Conservation (phyloP, 2,888 invertebrate genomes). For the Brachyptera risi region DNA sequence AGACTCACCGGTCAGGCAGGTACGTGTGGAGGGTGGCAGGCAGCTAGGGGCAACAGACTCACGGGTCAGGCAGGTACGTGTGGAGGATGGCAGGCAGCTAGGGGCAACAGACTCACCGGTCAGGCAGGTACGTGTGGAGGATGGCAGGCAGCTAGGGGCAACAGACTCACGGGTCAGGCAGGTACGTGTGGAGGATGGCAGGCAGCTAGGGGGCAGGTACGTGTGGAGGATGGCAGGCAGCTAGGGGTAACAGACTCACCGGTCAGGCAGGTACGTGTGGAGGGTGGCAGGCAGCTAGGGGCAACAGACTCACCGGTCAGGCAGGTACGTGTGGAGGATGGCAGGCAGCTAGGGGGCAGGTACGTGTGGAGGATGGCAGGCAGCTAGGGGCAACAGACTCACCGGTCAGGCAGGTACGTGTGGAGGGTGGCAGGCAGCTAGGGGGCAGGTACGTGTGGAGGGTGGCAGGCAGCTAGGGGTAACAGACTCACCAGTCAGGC, state of each 20-base stretch:
- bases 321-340: constrained; percentile 84
- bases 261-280: constrained; percentile 82
- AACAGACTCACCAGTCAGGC: constrained; percentile 54
- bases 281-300: too few relatives aligned
- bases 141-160: too few relatives aligned
- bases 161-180: constrained; percentile 58
- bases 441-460: constrained; percentile 89
- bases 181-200: constrained; percentile 86
- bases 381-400: too few relatives aligned
- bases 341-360: constrained; percentile 80
- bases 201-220: constrained; percentile 80
- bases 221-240: constrained; percentile 90
- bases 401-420: constrained; percentile 73
- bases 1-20: constrained; percentile 58
- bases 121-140: constrained; percentile 84
- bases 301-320: constrained; percentile 51
- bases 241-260: too few relatives aligned
- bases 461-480: too few relatives aligned
- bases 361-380: constrained; percentile 91
- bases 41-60: too few relatives aligned
- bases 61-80: constrained; percentile 73
- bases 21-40: constrained; percentile 91
- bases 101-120: constrained; percentile 43
- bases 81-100: constrained; percentile 90
- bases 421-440: constrained; percentile 81